Evolutionary conservation across 2,113 vertebrate genomes (phyloP).

Genomic region (Balaenoptera acutorostrata): DNA sequence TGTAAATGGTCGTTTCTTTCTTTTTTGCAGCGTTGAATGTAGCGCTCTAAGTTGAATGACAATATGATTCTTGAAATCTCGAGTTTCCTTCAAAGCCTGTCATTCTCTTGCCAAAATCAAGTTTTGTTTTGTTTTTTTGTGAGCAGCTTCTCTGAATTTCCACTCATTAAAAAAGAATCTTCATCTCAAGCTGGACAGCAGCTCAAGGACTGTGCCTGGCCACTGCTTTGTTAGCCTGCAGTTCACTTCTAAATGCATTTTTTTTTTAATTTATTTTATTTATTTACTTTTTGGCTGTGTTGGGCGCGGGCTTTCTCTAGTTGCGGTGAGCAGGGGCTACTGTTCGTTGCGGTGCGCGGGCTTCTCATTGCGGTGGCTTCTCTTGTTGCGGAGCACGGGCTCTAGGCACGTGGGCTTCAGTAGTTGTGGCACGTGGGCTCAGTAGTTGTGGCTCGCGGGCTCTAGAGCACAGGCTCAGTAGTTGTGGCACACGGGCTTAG

Average conservation of each 20-base stretch:
- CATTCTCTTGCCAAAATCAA: neutral
- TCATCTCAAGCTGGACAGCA: neutral
- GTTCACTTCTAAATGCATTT: neutral
- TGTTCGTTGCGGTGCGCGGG: too few relatives aligned
- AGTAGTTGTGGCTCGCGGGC: too few relatives aligned
- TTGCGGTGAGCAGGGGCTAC: too few relatives aligned
- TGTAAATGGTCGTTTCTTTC: neutral
- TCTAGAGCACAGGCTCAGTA: too few relatives aligned
- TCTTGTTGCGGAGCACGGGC: too few relatives aligned
- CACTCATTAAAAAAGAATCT: neutral
- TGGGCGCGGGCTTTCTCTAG: too few relatives aligned
- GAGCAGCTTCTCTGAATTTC: neutral
- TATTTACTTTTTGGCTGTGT: too few relatives aligned
- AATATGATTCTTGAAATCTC: neutral
- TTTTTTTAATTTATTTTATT: too few relatives aligned
- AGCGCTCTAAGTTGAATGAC: neutral
- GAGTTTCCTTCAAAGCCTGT: slow-evolving; percentile 1
- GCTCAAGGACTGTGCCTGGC: neutral
- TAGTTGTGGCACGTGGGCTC: too few relatives aligned
- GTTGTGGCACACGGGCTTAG: too few relatives aligned
- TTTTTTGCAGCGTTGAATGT: neutral
- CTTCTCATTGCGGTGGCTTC: too few relatives aligned
- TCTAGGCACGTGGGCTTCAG: too few relatives aligned
- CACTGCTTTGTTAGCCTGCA: neutral
- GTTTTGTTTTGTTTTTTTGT: neutral